These are phyloP conservation scores for Papilio gigon DNA, from an alignment of 2,888 invertebrate species.

Conservation along the genomic window DNA sequence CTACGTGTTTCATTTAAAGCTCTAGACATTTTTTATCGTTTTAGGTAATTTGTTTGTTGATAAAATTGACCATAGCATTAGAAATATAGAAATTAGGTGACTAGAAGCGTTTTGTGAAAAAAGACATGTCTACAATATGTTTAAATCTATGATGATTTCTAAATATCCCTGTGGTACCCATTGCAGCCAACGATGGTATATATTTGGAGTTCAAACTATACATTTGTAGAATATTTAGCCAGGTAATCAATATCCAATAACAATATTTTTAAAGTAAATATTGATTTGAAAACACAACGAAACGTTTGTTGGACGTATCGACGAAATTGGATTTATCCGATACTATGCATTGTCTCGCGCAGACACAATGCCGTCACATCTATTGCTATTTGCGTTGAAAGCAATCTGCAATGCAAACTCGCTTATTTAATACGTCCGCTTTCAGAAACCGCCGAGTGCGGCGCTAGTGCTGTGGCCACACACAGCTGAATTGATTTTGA, in stretches of 20 bases:
- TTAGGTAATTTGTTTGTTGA: neutral
- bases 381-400: constrained; percentile 70
- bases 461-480: constrained; percentile 22
- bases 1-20: too few species aligned
- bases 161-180: too few species aligned
- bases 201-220: too few species aligned
- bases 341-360: constrained; percentile 42
- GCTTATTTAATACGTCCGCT: constrained; percentile 56
- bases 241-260: too few species aligned
- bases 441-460: constrained; percentile 51
- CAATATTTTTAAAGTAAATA: neutral
- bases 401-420: constrained; percentile 78
- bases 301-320: constrained; percentile 12
- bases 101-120: too few species aligned
- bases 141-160: neutral
- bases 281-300: neutral
- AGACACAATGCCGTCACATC: constrained; percentile 59
- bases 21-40: too few species aligned
- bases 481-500: constrained; percentile 33
- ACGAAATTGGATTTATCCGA: constrained; percentile 28
- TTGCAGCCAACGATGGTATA: neutral
- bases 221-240: too few species aligned
- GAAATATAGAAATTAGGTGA: too few species aligned
- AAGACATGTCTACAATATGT: neutral
- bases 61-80: neutral